These are phyloP conservation scores for Thinocorus orbignyianus DNA, from an alignment of 2,113 vertebrate genomes.

Conservation along the genomic window DNA sequence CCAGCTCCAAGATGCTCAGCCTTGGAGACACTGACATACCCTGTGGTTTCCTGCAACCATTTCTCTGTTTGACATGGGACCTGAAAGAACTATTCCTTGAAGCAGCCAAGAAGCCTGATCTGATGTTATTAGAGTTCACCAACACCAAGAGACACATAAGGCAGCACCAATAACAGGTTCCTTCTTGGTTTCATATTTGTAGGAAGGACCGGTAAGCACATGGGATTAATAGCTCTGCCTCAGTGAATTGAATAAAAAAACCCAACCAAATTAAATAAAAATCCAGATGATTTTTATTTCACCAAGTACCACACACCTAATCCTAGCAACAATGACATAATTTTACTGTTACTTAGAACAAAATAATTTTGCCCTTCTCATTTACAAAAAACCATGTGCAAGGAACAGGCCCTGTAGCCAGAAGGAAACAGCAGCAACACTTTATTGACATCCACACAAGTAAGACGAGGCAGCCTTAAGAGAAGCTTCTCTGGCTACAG, in stretches of 20 bases:
- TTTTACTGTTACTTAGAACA: not conserved
- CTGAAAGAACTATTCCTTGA: not conserved
- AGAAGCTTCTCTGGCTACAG: not conserved
- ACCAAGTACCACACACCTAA: not conserved
- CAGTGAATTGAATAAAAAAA: not conserved
- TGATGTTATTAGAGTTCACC: not conserved
- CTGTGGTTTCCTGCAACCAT: not conserved
- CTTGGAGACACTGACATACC: not conserved
- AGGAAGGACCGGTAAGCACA: not conserved
- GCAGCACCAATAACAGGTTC: fast-evolving
- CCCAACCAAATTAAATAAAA: not conserved
- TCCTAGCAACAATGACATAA: not conserved
- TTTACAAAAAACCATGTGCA: not conserved
- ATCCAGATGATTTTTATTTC: not conserved
- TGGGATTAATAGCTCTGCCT: not conserved
- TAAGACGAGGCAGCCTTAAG: not conserved
- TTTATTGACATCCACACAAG: not conserved
- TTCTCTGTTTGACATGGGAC: not conserved
- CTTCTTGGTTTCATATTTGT: not conserved
- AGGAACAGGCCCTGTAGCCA: not conserved
- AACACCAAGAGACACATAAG: not conserved
- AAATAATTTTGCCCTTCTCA: not conserved
- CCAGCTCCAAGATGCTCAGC: not conserved
- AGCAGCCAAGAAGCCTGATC: not conserved
- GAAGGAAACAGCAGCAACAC: not conserved